Evolutionary conservation across 2,888 invertebrate genomes (phyloP), one percentile per base, ranked within the genome.

Genomic region (Meloe dianella): DNA sequence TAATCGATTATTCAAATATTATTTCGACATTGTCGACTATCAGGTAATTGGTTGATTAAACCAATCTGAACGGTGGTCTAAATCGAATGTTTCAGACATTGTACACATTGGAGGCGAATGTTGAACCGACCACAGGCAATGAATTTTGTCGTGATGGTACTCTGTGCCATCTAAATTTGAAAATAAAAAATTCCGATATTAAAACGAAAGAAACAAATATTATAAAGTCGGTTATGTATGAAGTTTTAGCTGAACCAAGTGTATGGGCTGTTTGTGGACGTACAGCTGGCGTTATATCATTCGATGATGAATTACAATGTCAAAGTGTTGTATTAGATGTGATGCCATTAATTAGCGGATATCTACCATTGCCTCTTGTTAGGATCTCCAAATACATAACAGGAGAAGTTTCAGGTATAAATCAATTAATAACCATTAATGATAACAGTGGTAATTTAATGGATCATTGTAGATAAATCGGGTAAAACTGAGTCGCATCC

Each of bases 241-340:
- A 97, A 84, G 95, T 97, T 10, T 84, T 96, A 60, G 94, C 94
- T 14, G 97, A 97, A 83, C 95, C 95, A 81, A 92, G 92, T 38
- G 90, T 94, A 87, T 97, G 97, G 97, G 96, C 95, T 0, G 93
- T 97, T 29, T 91, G 95, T 78, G 96, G 96, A 2, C 88, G 95
- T 64, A 94, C 95, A 30, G 94, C 96, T 75, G 96, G 96, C 87
- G 86, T 87, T 24, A 83, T 87, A 6, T 85, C 85, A 6, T 85
- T 84, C 66, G 81, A 81, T 60, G 68, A 71, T 2, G 75, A 77
- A 54, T 62, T 71, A 4, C 74, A 72, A 14, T 87, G 94, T 85
- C 93, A 94, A 82, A 88, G 87, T 56, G 93, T 96, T 59, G 89
- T 91, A 0, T 83, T 97, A 72, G 96, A 97, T 77, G 94, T 97